phyloP scores from a whole-genome alignment of 1,140 invertebrate species.

The Cotesia typhae region DNA sequence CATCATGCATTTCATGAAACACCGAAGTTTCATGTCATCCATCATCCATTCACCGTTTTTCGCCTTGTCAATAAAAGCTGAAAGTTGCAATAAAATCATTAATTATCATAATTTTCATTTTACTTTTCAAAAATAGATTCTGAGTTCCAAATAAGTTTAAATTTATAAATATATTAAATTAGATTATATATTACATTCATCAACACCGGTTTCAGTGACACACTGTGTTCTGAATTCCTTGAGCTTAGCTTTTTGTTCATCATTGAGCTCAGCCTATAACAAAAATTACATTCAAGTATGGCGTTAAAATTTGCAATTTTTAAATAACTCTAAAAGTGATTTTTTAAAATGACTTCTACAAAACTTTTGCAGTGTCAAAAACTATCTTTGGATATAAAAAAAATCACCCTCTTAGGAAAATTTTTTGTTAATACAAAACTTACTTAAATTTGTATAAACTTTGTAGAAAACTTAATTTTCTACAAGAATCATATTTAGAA shows the following conservation, averaged over 20 bases:
- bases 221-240: slow-evolving; percentile 21
- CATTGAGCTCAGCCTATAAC: not conserved
- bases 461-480: too few species aligned
- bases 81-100: not conserved
- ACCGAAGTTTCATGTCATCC: slow-evolving; percentile 39
- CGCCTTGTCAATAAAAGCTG: not conserved
- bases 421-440: too few species aligned
- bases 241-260: not conserved
- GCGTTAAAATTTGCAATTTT: too few species aligned
- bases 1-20: slow-evolving; percentile 42
- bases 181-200: slow-evolving; percentile 12
- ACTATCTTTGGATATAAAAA: too few species aligned
- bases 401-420: too few species aligned
- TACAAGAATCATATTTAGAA: too few species aligned
- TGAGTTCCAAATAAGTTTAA: not conserved
- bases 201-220: slow-evolving; percentile 26
- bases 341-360: too few species aligned
- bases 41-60: not conserved
- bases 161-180: not conserved
- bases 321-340: too few species aligned
- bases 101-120: not conserved
- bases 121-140: not conserved
- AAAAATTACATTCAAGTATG: not conserved
- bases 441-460: too few species aligned
- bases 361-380: too few species aligned